Conservation (phyloP, 2,797 vertebrate genomes). For the Mus caroli region DNA sequence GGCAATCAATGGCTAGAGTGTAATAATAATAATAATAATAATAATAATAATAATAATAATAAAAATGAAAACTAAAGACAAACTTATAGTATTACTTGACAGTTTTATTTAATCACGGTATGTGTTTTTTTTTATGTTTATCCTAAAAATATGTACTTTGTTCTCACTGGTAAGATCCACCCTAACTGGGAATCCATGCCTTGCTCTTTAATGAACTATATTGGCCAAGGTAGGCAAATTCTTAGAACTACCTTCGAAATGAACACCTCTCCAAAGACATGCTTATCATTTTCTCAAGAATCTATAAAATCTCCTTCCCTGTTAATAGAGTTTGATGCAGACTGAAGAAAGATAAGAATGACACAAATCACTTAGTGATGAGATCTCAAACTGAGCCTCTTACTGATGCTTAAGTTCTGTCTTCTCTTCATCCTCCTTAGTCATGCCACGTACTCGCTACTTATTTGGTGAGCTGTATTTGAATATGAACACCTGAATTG, state of each 20-base stretch:
- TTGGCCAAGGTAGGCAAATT: conserved; percentile 59
- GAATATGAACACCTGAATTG: conserved; percentile 39
- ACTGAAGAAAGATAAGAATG: conserved; percentile 79
- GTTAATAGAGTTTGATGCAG: conserved; percentile 85
- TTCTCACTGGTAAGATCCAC: background rate
- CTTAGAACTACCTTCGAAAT: conserved; percentile 57
- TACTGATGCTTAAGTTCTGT: conserved; percentile 57
- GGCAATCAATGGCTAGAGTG: background rate
- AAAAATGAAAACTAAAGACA: background rate
- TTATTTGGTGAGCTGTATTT: conserved; percentile 49
- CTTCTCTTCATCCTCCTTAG: conserved; percentile 62
- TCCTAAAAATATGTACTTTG: conserved; percentile 11
- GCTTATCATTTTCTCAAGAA: conserved; percentile 79
- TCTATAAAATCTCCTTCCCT: conserved; percentile 85
- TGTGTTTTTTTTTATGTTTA: background rate
- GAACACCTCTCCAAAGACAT: conserved; percentile 53
- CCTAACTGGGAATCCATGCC: background rate
- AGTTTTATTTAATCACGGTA: conserved; percentile 21
- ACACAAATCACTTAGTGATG: conserved; percentile 77
- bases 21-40: background rate
- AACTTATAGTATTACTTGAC: background rate
- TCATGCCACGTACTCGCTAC: conserved; percentile 44
- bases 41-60: background rate
- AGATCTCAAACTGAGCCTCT: conserved; percentile 24
- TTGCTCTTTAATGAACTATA: conserved; percentile 28